Percentiles rank a stretch among this genome's conserved stretches.
These are phyloP conservation scores for Epizoanthus ramosus DNA, from an alignment of 92 coral and sea anemone genomes.

Conservation along the genomic window DNA sequence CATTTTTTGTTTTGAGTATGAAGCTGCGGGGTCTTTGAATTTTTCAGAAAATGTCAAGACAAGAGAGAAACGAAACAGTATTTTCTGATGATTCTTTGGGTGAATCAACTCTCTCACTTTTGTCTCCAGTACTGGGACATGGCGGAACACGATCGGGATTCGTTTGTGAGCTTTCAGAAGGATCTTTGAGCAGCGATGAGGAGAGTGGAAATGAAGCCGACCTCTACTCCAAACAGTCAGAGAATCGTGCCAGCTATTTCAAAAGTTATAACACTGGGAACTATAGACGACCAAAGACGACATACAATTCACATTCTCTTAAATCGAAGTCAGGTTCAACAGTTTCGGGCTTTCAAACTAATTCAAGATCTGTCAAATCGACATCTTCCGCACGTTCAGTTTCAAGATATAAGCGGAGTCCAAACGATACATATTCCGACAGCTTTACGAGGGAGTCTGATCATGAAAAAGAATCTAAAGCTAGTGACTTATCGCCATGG, in stretches of 20 bases:
- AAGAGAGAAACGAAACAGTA: conserved; percentile 13
- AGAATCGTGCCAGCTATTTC: neutral
- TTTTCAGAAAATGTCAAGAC: conserved; percentile 13
- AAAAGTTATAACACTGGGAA: neutral
- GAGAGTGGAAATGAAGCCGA: conserved; percentile 41
- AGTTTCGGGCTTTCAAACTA: neutral
- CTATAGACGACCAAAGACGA: neutral
- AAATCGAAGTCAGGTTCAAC: conserved; percentile 17
- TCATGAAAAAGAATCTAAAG: conserved; percentile 31
- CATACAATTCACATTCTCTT: neutral
- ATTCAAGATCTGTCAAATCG: neutral
- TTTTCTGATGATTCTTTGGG: conserved; percentile 89
- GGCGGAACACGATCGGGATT: conserved; percentile 30
- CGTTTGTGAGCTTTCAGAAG: conserved; percentile 56
- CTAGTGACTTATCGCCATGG: conserved; percentile 74
- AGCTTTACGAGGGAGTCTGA: conserved; percentile 3
- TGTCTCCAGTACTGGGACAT: conserved; percentile 71
- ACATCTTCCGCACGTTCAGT: neutral
- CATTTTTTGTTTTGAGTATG: conserved; percentile 20
- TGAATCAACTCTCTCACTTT: conserved; percentile 93
- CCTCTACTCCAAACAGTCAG: conserved; percentile 16
- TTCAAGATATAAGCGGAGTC: neutral
- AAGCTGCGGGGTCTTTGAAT: neutral
- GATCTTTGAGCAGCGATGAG: conserved; percentile 55
- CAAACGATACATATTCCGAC: conserved; percentile 10